A percentile compares a stretch with the other conserved stretches of the same genome.
Conservation (phyloP, 2,113 vertebrate species). For the Corapipo altera region DNA sequence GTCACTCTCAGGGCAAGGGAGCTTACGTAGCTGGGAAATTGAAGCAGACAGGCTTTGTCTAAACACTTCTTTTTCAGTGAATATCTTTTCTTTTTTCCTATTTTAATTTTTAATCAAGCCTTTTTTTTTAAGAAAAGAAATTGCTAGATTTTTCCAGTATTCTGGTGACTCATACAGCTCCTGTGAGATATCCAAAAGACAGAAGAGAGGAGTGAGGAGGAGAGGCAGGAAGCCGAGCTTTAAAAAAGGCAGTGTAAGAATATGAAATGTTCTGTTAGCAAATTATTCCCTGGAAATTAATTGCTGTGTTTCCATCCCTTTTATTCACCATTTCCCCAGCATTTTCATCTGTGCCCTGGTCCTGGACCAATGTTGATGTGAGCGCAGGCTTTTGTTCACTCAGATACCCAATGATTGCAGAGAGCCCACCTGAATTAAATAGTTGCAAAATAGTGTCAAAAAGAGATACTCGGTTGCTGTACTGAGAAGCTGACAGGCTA, state of each 20-base stretch:
- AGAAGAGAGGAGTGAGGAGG: not conserved
- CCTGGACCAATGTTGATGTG: not conserved
- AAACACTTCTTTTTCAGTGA: constrained; percentile 77
- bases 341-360: not conserved
- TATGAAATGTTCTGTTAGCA: not conserved
- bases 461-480: fast-evolving
- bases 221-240: constrained; percentile 19
- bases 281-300: constrained; percentile 7
- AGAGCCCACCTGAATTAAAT: not conserved
- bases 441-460: not conserved
- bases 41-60: constrained; percentile 81
- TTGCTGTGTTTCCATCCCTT: not conserved
- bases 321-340: not conserved
- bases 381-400: not conserved
- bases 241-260: not conserved
- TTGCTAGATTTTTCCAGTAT: constrained; percentile 43
- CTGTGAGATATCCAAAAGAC: not conserved
- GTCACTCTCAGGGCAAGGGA: constrained; percentile 73
- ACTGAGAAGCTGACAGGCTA: not conserved
- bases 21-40: constrained; percentile 74
- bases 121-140: constrained; percentile 9
- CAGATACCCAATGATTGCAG: not conserved
- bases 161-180: constrained; percentile 31
- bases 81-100: constrained; percentile 61
- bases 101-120: constrained; percentile 73